phyloP scores from a whole-genome alignment of 2,888 invertebrate genomes.

The Thyatira batis region DNA sequence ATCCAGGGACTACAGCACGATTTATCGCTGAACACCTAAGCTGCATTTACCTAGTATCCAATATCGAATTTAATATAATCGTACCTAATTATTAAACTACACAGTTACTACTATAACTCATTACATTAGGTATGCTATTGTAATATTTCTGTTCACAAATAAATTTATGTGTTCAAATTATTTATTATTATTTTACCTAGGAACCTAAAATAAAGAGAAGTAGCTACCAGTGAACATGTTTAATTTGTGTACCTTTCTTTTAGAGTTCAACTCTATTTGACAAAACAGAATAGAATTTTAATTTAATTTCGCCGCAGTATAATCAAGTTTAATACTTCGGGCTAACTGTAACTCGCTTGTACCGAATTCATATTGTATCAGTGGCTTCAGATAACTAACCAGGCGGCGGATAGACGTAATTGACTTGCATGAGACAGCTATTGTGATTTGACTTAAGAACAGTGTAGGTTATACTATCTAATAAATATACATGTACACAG shows the following conservation, averaged over 20 bases:
- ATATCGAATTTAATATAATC: too few relatives aligned
- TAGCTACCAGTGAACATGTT: not conserved
- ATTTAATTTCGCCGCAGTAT: slow-evolving; percentile 59
- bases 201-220: too few relatives aligned
- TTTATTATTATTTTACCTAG: too few relatives aligned
- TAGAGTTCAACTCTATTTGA: slow-evolving; percentile 18
- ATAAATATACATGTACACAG: not conserved
- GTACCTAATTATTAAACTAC: too few relatives aligned
- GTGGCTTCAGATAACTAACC: slow-evolving; percentile 68
- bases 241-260: slow-evolving; percentile 8
- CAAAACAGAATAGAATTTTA: slow-evolving; percentile 60
- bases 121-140: too few relatives aligned
- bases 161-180: too few relatives aligned
- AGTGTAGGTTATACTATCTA: slow-evolving; percentile 14
- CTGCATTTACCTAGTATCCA: too few relatives aligned
- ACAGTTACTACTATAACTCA: too few relatives aligned
- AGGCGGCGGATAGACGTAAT: slow-evolving; percentile 76
- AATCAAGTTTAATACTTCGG: slow-evolving; percentile 66
- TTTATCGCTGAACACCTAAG: too few relatives aligned
- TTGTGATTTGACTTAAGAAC: slow-evolving; percentile 66
- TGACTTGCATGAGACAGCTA: slow-evolving; percentile 75
- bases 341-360: slow-evolving; percentile 59
- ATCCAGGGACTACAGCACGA: too few relatives aligned
- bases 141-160: too few relatives aligned
- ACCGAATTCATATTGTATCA: slow-evolving; percentile 72